Conservation (phyloP, 2,797 vertebrate species). For the Carduelis carduelis region DNA sequence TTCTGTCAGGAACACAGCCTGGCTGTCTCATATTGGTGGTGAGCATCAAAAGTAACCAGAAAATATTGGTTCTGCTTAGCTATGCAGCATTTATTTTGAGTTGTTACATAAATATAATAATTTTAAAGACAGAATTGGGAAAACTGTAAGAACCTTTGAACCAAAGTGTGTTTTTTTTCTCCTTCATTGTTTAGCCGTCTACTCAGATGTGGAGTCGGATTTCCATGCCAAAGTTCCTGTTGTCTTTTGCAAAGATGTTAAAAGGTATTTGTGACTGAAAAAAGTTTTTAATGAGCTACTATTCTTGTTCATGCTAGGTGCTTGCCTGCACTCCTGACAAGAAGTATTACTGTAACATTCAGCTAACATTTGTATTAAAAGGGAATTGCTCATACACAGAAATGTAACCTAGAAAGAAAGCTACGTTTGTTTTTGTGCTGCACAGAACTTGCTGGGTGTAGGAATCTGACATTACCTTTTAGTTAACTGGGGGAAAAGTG, state of each 20-base stretch:
- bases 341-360: background rate
- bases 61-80: background rate
- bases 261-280: slow-evolving; percentile 78
- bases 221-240: slow-evolving; percentile 99
- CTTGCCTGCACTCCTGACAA: background rate
- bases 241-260: slow-evolving; percentile 90
- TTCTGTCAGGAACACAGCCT: background rate
- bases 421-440: background rate
- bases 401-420: background rate
- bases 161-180: background rate
- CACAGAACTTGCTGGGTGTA: background rate
- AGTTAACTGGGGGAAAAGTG: background rate
- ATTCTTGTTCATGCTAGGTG: background rate
- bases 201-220: slow-evolving; percentile 93
- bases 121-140: background rate
- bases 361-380: background rate
- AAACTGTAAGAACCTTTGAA: background rate
- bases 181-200: slow-evolving; percentile 76
- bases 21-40: background rate
- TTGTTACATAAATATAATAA: background rate
- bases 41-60: background rate
- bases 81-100: background rate
- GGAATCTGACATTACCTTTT: background rate
- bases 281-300: background rate
- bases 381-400: background rate